Evolutionary conservation across 2,888 invertebrate genomes (phyloP), one percentile per base, ranked within the genome.

Genomic region (Diarsia rubi): DNA sequence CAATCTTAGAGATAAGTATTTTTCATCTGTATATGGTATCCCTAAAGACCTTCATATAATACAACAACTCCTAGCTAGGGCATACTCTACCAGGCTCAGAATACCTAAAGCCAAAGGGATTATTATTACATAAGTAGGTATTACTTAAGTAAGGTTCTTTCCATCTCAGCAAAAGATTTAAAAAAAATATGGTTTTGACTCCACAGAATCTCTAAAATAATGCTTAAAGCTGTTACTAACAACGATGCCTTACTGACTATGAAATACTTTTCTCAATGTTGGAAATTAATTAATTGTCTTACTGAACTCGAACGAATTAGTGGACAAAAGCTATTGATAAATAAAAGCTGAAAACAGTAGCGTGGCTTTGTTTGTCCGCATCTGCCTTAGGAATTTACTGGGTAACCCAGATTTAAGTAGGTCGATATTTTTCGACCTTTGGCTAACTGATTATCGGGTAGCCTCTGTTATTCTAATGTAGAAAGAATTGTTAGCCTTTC

Each of bases 401-500:
- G 88, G 84, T 93, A 91, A 92, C 92, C 92, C 87, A 89, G 86
- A 90, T 91, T 77, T 75, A 71, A 71, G 59, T 44, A 63, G 89
- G 81, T 91, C 91, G 85, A 91, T 91, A 87, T 72, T 85, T 88
- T 89, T 86, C 85, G 83, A 90, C 88, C 88, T 90, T 90, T 89
- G 82, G 11, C 66, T 79, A 47, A 78, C 72, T 68, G 82, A 77
- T 76, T 78, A 76, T 67, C 65, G 71, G 67, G 75, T 70, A 60
- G 57, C 62, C 64, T 73, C 75, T 73, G 69, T 74, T 68, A 68
- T 84, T 80, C 37, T 68, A 68, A 64, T 66, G 31, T 67, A 54
- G 21, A 65, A 52, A 57, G 27, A 60, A 54, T 69, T 21, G 65
- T 65, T 9, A 27, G 47, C 14, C 42, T 49, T 2, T 16, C 6